Conservation (phyloP, 2,888 invertebrate species). For the Panorpa germanica region DNA sequence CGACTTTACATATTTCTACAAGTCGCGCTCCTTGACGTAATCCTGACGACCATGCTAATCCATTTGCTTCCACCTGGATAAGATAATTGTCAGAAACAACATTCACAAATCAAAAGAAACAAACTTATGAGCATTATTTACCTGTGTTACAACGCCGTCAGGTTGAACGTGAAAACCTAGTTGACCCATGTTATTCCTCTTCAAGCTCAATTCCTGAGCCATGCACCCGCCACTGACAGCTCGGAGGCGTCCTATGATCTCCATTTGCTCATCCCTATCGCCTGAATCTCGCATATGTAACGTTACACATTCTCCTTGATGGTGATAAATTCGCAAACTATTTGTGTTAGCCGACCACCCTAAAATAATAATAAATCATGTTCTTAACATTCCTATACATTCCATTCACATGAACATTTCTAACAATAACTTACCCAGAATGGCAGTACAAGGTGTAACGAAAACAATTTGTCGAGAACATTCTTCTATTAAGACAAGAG, state of each 20-base stretch:
- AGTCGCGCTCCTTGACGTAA: conserved; percentile 74
- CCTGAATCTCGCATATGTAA: conserved; percentile 53
- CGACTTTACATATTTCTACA: conserved; percentile 81
- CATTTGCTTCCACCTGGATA: conserved; percentile 14
- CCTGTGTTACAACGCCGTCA: conserved; percentile 85
- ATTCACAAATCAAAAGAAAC: neutral
- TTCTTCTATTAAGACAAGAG: conserved; percentile 73
- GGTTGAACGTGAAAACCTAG: conserved; percentile 82
- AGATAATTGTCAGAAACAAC: neutral
- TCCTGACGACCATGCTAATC: conserved; percentile 49
- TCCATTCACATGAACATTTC: no score
- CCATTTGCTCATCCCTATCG: conserved; percentile 48
- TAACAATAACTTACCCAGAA: conserved; percentile 34
- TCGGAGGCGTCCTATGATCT: conserved; percentile 61
- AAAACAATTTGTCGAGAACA: conserved; percentile 65
- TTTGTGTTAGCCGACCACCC: conserved; percentile 31
- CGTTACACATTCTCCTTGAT: conserved; percentile 83
- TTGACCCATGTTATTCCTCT: conserved; percentile 65
- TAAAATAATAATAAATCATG: conserved; percentile 13
- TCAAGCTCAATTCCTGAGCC: conserved; percentile 61
- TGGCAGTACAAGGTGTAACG: conserved; percentile 63
- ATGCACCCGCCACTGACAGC: conserved; percentile 62
- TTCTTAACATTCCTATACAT: no score
- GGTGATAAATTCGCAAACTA: conserved; percentile 71
- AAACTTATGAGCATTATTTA: conserved; percentile 35